Percentiles rank a stretch among this genome's conserved stretches.
These are phyloP conservation scores for Pectinophora gossypiella DNA, from an alignment of 1,140 invertebrate species.

Conservation along the genomic window DNA sequence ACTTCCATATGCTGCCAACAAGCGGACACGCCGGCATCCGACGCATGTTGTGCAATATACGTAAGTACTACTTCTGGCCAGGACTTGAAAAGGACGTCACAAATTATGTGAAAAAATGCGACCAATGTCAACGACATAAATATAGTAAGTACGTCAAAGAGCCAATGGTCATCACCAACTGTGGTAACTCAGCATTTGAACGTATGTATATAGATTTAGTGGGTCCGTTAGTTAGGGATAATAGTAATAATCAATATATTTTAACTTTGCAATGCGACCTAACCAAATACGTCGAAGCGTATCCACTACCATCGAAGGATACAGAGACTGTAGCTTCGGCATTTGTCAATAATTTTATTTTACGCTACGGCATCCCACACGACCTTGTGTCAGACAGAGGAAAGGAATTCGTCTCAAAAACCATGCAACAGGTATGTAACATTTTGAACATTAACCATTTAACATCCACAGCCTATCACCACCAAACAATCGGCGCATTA, in stretches of 20 bases:
- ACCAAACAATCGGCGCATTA: too few relatives aligned
- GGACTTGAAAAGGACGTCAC: background rate
- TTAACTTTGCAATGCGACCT: slow-evolving; percentile 3
- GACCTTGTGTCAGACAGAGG: background rate
- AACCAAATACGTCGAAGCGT: background rate
- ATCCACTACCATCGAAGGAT: background rate
- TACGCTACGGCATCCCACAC: background rate
- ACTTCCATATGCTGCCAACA: slow-evolving; percentile 6
- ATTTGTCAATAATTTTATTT: background rate
- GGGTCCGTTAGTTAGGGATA: slow-evolving; percentile 1
- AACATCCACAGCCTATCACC: too few relatives aligned
- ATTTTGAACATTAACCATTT: background rate
- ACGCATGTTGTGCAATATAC: slow-evolving; percentile 5
- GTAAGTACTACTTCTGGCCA: slow-evolving; percentile 5
- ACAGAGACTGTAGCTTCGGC: background rate
- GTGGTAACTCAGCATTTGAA: background rate
- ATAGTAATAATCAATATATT: background rate
- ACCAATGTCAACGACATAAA: slow-evolving; percentile 6
- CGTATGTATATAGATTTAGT: background rate
- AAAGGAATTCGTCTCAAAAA: background rate
- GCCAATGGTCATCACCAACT: slow-evolving; percentile 3
- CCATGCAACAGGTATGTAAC: background rate
- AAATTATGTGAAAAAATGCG: slow-evolving; percentile 1
- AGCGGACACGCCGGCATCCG: slow-evolving; percentile 5
- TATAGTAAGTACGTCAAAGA: background rate